Evolutionary conservation across 2,797 vertebrate species (phyloP).

Genomic region (Galago senegalensis): DNA sequence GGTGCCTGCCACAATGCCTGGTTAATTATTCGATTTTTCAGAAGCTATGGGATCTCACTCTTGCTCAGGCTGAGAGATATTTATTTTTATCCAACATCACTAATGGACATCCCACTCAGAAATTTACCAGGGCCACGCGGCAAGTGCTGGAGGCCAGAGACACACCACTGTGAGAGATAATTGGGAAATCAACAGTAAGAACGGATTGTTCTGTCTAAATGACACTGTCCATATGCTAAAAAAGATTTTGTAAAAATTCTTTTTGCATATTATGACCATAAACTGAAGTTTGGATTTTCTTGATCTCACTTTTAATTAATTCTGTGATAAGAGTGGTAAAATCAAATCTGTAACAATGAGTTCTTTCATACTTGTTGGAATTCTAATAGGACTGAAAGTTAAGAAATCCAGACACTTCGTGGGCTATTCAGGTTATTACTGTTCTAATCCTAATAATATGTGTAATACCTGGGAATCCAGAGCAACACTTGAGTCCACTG

Average conservation of each 20-base stretch:
- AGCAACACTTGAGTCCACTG: background rate
- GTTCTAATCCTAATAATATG: background rate
- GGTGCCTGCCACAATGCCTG: too few species aligned
- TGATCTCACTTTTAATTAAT: slow-evolving; percentile 30
- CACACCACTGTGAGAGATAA: background rate
- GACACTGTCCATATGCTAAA: background rate
- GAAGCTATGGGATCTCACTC: too few species aligned
- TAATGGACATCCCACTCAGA: background rate
- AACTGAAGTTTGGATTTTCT: background rate
- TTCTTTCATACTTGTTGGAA: background rate
- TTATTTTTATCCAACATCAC: background rate
- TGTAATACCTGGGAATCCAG: background rate
- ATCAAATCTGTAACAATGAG: background rate
- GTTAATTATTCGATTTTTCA: too few species aligned
- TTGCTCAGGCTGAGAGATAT: too few species aligned
- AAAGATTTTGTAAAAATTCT: background rate
- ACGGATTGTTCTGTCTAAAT: background rate
- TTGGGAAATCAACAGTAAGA: background rate
- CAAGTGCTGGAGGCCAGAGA: background rate
- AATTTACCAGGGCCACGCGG: background rate
- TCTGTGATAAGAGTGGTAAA: background rate
- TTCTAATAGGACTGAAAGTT: background rate
- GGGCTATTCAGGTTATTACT: background rate
- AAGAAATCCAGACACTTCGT: background rate
- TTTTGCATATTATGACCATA: background rate